Base-by-base conservation (phyloP, 2,113 vertebrate species). In the Odontesthes bonariensis region DNA sequence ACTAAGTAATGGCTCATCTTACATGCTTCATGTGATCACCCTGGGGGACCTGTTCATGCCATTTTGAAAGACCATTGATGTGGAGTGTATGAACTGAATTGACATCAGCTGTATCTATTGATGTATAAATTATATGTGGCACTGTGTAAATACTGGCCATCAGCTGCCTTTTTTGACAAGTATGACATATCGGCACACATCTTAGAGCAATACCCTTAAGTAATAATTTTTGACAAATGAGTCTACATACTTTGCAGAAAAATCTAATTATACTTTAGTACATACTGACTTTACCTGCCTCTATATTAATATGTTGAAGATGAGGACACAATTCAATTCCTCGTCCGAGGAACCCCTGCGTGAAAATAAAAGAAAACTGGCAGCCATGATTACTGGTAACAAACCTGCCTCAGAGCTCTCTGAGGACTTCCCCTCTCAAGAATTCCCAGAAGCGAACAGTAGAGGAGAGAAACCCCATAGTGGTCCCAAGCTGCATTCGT, bases 51-150 rank as follows among this genome's bases (percentile, higher is more conserved):
- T 56, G 8, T 64, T 80, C 69, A 61, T 73, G 55, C 70, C 64
- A 55, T 12, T n/a, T 67, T 32, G 54, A 83, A 62, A 71, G 61
- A 60, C 16, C n/a, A 19, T 23, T 17, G 40, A 69, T 33, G 23
- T 42, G 69, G 49, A 74, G 69, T 35, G 8, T 82, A 68, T 10
- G 19, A n/a, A 73, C 58, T 75, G 40, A 72, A 76, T 78, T 73
- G 22, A 72, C 19, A 0, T 75, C 42, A 35, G 9, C 32, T 35
- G 38, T 6, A 38, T 46, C 33, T 65, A 27, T 46, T 3, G 7
- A 40, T 75, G 67, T 31, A 52, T 11, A 20, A 65, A 42, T 61
- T 14, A 58, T 57, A 52, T 74, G 52, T 77, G 47, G 2, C n/a
- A n/a, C n/a, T n/a, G n/a, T n/a, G n/a, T n/a, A n/a, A 31, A 65